Evolutionary conservation across 1,140 invertebrate genomes (phyloP), one percentile per base, ranked within the genome.

Genomic region (Tetragonula clypearis): DNA sequence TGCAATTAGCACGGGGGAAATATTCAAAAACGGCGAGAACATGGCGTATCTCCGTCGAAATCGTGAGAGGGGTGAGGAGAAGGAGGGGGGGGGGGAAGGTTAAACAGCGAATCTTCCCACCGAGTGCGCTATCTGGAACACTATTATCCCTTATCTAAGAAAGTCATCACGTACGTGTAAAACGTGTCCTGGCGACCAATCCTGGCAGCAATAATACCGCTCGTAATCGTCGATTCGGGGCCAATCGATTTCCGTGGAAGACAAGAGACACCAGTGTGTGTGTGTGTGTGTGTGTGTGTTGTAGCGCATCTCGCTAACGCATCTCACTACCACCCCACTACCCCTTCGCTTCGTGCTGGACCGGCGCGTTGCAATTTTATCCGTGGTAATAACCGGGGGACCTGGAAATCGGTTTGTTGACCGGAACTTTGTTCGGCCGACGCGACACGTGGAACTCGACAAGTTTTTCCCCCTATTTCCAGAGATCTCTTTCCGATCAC

Each of bases 181-280:
- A 82, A 82, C 79, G 56, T 49, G 80, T 75, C 53, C 82, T 35
- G n/a, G 68, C 55, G 66, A 71, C 75, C 17, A 60, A 78, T 78
- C 41, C 75, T 35, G 35, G 1, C 9, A 56, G 23, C 72, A 23
- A 60, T 78, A 84, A 79, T 78, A 56, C n/a, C 75, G 5, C 65
- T 60, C 55, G 55, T 84, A 84, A 84, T 84, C 65, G 74, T 53
- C 74, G 82, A 84, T 84, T 79, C 65, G 82, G 82, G 82, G 82
- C 75, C 75, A 35, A 84, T 84, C 82, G 74, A 84, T 84, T 60
- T 26, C 14, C 23, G 15, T 4, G 15, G 23, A 78, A 78, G 82
- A 60, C 82, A 21, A 78, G 82, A 68, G 72, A 60, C 75, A 74
- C 79, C 15, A 41, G 53, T 55, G 26, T 30, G 49, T 26, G 53